Evolutionary conservation across 2,113 vertebrate species (phyloP).

Genomic region (Herpailurus yagouaroundi): DNA sequence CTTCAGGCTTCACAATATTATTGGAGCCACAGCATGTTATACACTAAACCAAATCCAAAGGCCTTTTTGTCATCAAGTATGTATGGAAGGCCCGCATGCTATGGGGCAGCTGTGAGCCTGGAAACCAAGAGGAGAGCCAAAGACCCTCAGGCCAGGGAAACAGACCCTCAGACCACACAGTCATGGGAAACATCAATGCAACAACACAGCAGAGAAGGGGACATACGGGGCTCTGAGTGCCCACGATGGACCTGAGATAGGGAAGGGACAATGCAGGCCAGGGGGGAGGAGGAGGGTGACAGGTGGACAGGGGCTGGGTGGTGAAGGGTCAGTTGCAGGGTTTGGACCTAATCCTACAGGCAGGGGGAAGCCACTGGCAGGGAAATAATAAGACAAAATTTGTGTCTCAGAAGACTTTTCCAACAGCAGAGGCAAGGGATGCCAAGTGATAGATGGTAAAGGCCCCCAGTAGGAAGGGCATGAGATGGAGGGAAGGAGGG

Average conservation of each 20-base stretch:
- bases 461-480: not conserved
- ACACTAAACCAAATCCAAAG: not conserved
- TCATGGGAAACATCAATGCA: not conserved
- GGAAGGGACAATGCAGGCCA: not conserved
- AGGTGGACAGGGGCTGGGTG: not conserved
- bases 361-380: not conserved
- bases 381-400: not conserved
- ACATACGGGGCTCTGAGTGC: rapidly evolving
- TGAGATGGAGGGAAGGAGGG: not conserved
- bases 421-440: not conserved
- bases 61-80: not conserved
- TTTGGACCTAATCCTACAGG: not conserved
- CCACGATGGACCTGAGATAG: not conserved
- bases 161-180: too few relatives aligned
- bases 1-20: not conserved
- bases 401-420: not conserved
- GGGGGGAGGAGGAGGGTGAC: not conserved
- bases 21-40: too few relatives aligned
- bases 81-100: not conserved
- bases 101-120: not conserved
- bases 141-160: not conserved
- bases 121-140: not conserved
- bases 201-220: not conserved
- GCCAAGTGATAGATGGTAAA: not conserved
- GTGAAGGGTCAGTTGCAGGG: not conserved